Evolutionary conservation across 1,140 invertebrate species (phyloP).

Genomic region (Pseudomyrmex concolor): DNA sequence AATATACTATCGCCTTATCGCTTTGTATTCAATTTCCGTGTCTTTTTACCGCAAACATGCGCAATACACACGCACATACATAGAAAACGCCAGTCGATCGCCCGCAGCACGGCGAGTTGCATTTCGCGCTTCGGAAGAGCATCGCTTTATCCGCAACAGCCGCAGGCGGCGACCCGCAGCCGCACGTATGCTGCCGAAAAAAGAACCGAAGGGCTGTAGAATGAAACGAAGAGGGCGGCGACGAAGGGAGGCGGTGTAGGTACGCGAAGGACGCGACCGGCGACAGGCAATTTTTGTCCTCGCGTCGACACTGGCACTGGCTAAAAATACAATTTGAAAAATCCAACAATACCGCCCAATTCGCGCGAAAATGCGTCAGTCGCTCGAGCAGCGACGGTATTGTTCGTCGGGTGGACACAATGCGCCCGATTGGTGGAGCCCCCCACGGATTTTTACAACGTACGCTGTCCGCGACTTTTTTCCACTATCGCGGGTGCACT

Average conservation of each 20-base stretch:
- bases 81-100: constrained; percentile 4
- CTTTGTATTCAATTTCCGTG: constrained; percentile 13
- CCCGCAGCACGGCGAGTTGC: constrained; percentile 17
- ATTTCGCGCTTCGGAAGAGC: constrained; percentile 46
- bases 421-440: constrained; percentile 81
- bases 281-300: constrained; percentile 68
- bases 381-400: constrained; percentile 73
- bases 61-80: neutral
- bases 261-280: constrained; percentile 45
- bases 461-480: constrained; percentile 77
- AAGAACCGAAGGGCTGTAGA: constrained; percentile 33
- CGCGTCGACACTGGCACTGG: constrained; percentile 61
- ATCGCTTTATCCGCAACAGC: constrained; percentile 50
- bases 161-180: constrained; percentile 51
- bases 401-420: constrained; percentile 81
- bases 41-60: constrained; percentile 17
- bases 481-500: constrained; percentile 54
- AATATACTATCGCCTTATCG: neutral
- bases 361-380: constrained; percentile 78
- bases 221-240: constrained; percentile 7
- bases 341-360: constrained; percentile 82
- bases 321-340: constrained; percentile 82
- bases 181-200: constrained; percentile 4
- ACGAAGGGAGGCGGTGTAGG: constrained; percentile 17
- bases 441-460: constrained; percentile 81